These are phyloP conservation scores for Anneissia japonica DNA, from an alignment of 35 echinoderm and acorn worm genomes.

Conservation along the genomic window DNA sequence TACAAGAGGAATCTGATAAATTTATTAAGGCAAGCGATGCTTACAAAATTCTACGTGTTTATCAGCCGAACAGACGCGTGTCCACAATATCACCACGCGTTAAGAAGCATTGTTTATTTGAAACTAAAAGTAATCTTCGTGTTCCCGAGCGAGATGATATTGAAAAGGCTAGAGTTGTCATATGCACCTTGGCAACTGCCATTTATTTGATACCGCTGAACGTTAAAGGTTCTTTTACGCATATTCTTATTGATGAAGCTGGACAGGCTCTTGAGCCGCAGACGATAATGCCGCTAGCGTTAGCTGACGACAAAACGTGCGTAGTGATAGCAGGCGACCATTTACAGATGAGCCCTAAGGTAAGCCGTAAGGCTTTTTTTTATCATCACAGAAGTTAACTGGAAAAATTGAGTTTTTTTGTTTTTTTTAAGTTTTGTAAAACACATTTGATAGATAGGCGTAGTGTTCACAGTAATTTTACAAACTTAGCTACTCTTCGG, in stretches of 20 bases:
- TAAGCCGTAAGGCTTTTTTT: too few relatives aligned
- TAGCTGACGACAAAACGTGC: constrained; percentile 53
- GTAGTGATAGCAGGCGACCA: constrained; percentile 84
- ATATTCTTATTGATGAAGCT: constrained; percentile 92
- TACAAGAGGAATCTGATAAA: constrained; percentile 26
- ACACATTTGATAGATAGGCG: too few relatives aligned
- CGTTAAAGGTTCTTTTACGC: constrained; percentile 58
- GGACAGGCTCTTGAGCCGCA: constrained; percentile 76
- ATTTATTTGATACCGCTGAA: constrained; percentile 40
- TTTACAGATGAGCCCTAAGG: constrained; percentile 81
- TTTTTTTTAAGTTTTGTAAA: too few relatives aligned
- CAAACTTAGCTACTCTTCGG: too few relatives aligned
- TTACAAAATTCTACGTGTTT: constrained; percentile 25
- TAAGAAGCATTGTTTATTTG: constrained; percentile 24
- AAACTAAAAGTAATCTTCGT: not conserved
- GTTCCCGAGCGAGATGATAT: too few relatives aligned
- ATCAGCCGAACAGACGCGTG: not conserved
- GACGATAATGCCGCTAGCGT: constrained; percentile 57
- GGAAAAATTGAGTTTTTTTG: too few relatives aligned
- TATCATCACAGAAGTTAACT: too few relatives aligned
- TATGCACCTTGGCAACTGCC: constrained; percentile 57
- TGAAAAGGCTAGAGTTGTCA: too few relatives aligned
- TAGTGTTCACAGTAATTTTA: too few relatives aligned
- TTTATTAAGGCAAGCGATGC: not conserved
- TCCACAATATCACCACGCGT: constrained; percentile 34